Conservation (phyloP, 2,113 vertebrate species). For the Panthera uncia region DNA sequence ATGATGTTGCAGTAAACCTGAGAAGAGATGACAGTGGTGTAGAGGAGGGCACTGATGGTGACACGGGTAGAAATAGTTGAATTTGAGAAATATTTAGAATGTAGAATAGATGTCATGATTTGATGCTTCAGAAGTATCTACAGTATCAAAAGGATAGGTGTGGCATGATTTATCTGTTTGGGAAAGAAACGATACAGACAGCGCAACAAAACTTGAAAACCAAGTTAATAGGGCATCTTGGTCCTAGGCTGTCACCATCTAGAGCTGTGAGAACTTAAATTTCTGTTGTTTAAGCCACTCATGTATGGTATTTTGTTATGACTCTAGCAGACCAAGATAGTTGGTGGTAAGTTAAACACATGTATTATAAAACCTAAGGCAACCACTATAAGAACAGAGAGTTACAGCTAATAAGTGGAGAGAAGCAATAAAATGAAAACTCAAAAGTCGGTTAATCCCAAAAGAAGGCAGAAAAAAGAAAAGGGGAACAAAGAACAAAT, state of each 20-base stretch:
- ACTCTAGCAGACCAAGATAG: neutral
- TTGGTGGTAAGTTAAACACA: neutral
- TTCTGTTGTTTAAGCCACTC: neutral
- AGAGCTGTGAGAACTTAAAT: neutral
- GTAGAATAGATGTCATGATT: neutral
- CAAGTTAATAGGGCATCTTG: neutral
- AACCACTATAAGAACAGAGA: neutral
- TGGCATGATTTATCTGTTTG: neutral
- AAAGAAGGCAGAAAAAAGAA: neutral
- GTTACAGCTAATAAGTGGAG: neutral
- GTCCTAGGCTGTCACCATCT: neutral
- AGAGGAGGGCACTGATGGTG: neutral
- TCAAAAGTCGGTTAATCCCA: neutral
- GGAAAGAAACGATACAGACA: neutral
- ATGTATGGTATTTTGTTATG: neutral
- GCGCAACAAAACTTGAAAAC: neutral
- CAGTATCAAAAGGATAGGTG: neutral
- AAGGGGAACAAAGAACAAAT: neutral
- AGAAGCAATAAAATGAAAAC: neutral
- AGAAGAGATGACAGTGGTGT: neutral
- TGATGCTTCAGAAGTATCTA: neutral
- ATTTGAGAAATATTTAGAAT: slow-evolving; percentile 5
- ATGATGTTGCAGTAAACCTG: neutral
- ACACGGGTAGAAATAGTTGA: neutral
- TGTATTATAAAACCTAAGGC: neutral